Evolutionary conservation across 37 sponge, comb jelly and placozoan genomes (phyloP).

Genomic region (Halisarca cf. caerulea): DNA sequence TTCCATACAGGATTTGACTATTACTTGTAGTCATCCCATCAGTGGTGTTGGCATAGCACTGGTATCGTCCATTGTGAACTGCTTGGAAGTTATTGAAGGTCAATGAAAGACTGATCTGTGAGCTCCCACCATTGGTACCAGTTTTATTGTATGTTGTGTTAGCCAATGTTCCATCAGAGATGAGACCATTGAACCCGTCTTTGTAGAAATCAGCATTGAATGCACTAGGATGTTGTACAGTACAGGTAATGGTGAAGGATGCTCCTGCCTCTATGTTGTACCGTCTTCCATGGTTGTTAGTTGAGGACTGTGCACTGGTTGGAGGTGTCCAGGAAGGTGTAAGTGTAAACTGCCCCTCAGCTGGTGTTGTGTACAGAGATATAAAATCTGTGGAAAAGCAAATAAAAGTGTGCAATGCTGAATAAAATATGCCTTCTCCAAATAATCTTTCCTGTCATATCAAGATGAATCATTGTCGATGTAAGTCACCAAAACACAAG

Average conservation of each 20-base stretch:
- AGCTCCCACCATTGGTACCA: background rate
- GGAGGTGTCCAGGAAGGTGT: background rate
- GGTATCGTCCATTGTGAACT: constrained; percentile 1
- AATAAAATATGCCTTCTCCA: too few relatives aligned
- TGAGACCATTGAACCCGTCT: background rate
- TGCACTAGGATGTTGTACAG: background rate
- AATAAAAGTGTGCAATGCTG: too few relatives aligned
- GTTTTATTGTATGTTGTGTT: background rate
- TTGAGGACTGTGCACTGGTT: background rate
- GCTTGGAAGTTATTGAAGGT: constrained; percentile 3
- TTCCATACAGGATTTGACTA: background rate
- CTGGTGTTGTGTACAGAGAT: background rate
- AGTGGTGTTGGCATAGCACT: constrained; percentile 13
- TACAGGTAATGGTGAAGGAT: constrained; percentile 4
- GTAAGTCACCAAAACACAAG: too few relatives aligned
- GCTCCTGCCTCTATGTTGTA: background rate
- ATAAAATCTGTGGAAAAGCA: too few relatives aligned
- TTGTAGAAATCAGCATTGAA: constrained; percentile 12
- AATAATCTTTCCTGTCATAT: too few relatives aligned
- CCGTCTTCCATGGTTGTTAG: background rate
- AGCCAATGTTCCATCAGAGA: background rate
- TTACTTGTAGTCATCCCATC: background rate
- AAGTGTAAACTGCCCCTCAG: too few relatives aligned
- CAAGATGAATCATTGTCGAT: too few relatives aligned
- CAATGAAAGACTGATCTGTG: background rate